Base-by-base conservation (phyloP, 1,140 invertebrate genomes). In the Drosophila pallidifrons region DNA sequence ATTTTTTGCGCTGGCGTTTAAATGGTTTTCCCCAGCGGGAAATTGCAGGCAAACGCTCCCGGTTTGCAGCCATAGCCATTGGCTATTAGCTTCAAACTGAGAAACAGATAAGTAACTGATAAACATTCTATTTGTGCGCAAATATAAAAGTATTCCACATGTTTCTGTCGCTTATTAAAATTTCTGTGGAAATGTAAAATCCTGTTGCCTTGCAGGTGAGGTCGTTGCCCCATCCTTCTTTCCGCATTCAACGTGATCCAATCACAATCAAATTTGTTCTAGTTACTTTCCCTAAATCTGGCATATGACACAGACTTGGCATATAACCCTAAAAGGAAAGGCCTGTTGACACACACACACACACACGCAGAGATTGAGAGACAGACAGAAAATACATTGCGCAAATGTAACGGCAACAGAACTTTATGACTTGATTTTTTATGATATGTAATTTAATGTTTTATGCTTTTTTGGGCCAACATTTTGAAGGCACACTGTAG, bases 341-440 rank as follows among this genome's bases (percentile, higher is more conserved):
- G 45, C 28, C 43, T 16, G 16, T 59, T 59, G 52, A 55, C 52
- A 55, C 10, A 55, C 32, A 41, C 30, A 61, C 43, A 25, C 7
- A 15, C 57, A 58, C 5, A 46, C 47, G 3, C 20, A 25, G 20
- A 25, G 20, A 25, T 25, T 25, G 20, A 25, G 20, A 54, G 35
- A 70, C 47, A 54, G n/a, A 55, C 10, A 5, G n/a, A 38, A 5
- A 75, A 69, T 51, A 63, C 47, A 63, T 78, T 51, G 78, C 54
- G 67, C 67, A 64, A 64, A 54, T 67, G 68, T 45, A 58, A 63
- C 38, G 54, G 49, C 58, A 79, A 63, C 47, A 43, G 2, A 82
- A 75, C 66, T 88, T 88, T 88, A 88, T 88, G 83, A 74, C 85
- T 88, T 77, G 77, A 79, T 87, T 83, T 83, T 88, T 88, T 87